Percentiles rank a stretch among this genome's conserved stretches.
Evolutionary conservation across 2,797 vertebrate species (phyloP).

Genomic region (Hydrolagus colliei): DNA sequence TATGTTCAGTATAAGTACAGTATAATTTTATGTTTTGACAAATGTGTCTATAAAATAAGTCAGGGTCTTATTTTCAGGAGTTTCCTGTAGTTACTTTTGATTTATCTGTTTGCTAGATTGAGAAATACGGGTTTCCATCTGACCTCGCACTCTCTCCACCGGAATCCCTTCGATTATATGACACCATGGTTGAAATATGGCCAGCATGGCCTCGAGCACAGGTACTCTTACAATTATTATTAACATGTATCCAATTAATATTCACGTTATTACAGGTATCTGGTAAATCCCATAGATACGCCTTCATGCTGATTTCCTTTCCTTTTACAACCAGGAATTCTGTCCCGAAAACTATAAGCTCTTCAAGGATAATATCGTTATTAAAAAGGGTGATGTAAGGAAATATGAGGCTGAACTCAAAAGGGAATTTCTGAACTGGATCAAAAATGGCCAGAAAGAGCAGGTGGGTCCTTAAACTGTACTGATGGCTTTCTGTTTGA

Average conservation of each 20-base stretch:
- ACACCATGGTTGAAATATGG: constrained; percentile 45
- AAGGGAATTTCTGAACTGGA: constrained; percentile 44
- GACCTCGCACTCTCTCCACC: constrained; percentile 47
- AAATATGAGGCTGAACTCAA: constrained; percentile 48
- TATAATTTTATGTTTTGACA: too few relatives aligned
- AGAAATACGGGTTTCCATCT: constrained; percentile 47
- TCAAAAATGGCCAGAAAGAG: constrained; percentile 39
- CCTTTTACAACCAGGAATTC: constrained; percentile 42
- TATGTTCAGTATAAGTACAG: too few relatives aligned
- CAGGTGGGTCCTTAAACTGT: constrained; percentile 39
- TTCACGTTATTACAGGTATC: background rate
- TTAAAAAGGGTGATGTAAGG: constrained; percentile 47
- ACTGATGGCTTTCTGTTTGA: background rate
- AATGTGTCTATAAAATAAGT: too few relatives aligned
- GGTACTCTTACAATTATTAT: constrained; percentile 36
- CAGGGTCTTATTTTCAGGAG: too few relatives aligned
- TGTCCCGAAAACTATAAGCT: constrained; percentile 46
- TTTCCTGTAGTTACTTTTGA: background rate
- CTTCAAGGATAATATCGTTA: constrained; percentile 49
- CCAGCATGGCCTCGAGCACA: constrained; percentile 42
- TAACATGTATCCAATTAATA: background rate
- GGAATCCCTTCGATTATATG: constrained; percentile 48
- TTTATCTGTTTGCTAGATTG: constrained; percentile 43
- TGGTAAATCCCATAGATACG: too few relatives aligned
- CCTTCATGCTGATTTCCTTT: background rate